Conservation (phyloP, 2,113 vertebrate species). For the Carassius auratus region DNA sequence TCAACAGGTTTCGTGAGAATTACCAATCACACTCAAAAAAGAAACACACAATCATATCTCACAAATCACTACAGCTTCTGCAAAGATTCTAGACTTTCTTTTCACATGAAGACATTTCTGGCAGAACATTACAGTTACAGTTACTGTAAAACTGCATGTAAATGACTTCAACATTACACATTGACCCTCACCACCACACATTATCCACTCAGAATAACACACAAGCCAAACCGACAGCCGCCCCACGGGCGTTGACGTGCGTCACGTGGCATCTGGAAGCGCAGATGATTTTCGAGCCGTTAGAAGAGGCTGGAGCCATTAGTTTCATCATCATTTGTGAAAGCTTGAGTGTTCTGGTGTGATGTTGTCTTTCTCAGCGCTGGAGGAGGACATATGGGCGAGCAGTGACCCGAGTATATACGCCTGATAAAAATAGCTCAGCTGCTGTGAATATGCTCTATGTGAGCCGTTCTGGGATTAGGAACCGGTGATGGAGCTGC, state of each 20-base stretch:
- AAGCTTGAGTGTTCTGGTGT: conserved; percentile 22
- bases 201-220: neutral
- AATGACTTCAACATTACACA: neutral
- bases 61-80: neutral
- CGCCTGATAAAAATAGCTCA: conserved; percentile 41
- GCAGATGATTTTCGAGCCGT: conserved; percentile 27
- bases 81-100: neutral
- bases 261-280: conserved; percentile 1
- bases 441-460: conserved; percentile 43
- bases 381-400: neutral
- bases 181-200: neutral
- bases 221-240: neutral
- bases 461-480: conserved; percentile 28
- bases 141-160: neutral
- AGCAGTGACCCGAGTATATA: conserved; percentile 19
- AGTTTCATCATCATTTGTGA: conserved; percentile 35
- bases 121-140: conserved; percentile 5
- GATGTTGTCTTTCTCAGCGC: neutral
- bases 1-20: neutral
- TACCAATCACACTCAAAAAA: neutral
- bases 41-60: neutral
- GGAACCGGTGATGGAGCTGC: conserved; percentile 32
- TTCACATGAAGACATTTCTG: neutral
- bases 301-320: conserved; percentile 39
- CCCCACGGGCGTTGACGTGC: neutral